phyloP scores from a whole-genome alignment of 2,113 vertebrate species.

The Alces alces region DNA sequence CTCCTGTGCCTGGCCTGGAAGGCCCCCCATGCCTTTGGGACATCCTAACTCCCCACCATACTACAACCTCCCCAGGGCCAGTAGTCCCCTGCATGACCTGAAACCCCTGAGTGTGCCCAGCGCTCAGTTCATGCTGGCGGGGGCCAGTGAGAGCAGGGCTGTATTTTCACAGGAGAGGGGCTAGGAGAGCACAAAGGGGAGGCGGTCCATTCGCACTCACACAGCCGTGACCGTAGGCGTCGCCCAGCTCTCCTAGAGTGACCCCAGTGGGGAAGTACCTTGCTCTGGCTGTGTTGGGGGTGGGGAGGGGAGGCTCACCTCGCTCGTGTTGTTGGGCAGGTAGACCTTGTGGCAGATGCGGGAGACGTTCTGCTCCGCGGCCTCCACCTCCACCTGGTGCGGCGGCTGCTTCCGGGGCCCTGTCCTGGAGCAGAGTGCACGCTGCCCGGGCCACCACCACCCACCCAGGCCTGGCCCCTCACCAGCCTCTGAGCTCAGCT shows the following conservation, averaged over 20 bases:
- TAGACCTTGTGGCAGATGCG: conserved; percentile 90
- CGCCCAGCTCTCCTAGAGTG: not conserved
- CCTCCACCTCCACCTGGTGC: conserved; percentile 92
- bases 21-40: not conserved
- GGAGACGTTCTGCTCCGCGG: conserved; percentile 89
- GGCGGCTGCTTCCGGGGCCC: conserved; percentile 93
- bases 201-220: not conserved
- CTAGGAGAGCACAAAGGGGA: not conserved
- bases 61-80: not conserved
- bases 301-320: conserved; percentile 79
- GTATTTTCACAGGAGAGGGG: not conserved
- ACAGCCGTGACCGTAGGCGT: not conserved
- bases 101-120: not conserved
- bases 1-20: not conserved
- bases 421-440: conserved; percentile 75
- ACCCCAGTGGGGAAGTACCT: too few species aligned
- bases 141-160: not conserved
- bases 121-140: not conserved
- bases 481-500: not conserved
- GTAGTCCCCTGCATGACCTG: not conserved
- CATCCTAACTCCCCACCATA: not conserved
- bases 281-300: not conserved
- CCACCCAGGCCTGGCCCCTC: not conserved
- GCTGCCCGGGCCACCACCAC: rapidly evolving
- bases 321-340: conserved; percentile 89